These are phyloP conservation scores for Cantharis rufa DNA, from an alignment of 2,888 invertebrate genomes.

Conservation along the genomic window DNA sequence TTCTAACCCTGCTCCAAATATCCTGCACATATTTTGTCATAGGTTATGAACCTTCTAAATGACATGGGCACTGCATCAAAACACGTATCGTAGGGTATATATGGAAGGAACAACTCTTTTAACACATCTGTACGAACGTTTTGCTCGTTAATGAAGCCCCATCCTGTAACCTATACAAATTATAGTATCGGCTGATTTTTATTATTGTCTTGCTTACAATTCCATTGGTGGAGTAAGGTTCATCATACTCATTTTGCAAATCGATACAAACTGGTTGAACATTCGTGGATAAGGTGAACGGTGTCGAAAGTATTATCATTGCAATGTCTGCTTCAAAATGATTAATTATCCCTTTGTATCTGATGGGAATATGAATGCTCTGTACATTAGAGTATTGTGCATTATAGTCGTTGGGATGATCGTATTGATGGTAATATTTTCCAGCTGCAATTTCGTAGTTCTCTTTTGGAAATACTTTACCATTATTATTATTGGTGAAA, in stretches of 20 bases:
- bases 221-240: slow-evolving; percentile 28
- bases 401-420: slow-evolving; percentile 21
- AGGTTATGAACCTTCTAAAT: slow-evolving; percentile 34
- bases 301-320: slow-evolving; percentile 42
- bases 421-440: slow-evolving; percentile 43
- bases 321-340: slow-evolving; percentile 49
- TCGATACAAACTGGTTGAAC: slow-evolving; percentile 52
- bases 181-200: background rate
- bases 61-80: slow-evolving; percentile 15
- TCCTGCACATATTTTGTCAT: slow-evolving; percentile 50
- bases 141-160: slow-evolving; percentile 43
- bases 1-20: slow-evolving; percentile 8
- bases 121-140: slow-evolving; percentile 38
- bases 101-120: slow-evolving; percentile 34
- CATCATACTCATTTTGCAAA: slow-evolving; percentile 32
- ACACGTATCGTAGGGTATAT: slow-evolving; percentile 34
- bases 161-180: slow-evolving; percentile 43
- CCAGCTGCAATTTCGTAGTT: slow-evolving; percentile 41
- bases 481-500: slow-evolving; percentile 36
- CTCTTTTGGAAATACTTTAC: slow-evolving; percentile 14
- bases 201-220: slow-evolving; percentile 32
- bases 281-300: slow-evolving; percentile 42
- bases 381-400: slow-evolving; percentile 10
- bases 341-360: slow-evolving; percentile 39
- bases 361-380: slow-evolving; percentile 32